Evolutionary conservation across 1,140 invertebrate genomes (phyloP).

Genomic region (Thaumetopoea pityocampa): DNA sequence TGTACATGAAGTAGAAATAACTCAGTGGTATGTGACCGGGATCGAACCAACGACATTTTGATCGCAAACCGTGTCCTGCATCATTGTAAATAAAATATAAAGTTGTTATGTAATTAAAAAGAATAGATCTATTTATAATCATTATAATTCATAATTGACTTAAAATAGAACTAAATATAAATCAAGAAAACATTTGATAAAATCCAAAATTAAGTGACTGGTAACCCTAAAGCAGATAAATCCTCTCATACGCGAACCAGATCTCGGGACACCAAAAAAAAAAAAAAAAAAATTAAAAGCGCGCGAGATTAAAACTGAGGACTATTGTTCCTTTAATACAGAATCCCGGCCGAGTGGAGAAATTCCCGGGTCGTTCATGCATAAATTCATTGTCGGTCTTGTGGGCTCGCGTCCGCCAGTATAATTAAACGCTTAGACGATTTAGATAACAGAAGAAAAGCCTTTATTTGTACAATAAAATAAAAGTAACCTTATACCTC

Average conservation of each 20-base stretch:
- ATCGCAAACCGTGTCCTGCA: too few relatives aligned
- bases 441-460: slow-evolving; percentile 46
- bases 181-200: slow-evolving; percentile 8
- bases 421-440: slow-evolving; percentile 55
- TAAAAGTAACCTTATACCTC: slow-evolving; percentile 20
- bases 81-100: too few relatives aligned
- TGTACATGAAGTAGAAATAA: too few relatives aligned
- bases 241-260: slow-evolving; percentile 44
- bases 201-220: neutral
- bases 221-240: slow-evolving; percentile 18
- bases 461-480: slow-evolving; percentile 20
- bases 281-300: slow-evolving; percentile 35
- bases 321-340: slow-evolving; percentile 64
- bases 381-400: slow-evolving; percentile 65
- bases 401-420: slow-evolving; percentile 31
- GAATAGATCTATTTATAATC: too few relatives aligned
- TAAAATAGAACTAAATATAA: too few relatives aligned
- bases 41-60: too few relatives aligned
- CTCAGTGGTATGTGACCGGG: too few relatives aligned
- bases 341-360: slow-evolving; percentile 36
- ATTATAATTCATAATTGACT: too few relatives aligned
- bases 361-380: slow-evolving; percentile 55
- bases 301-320: slow-evolving; percentile 60
- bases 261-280: slow-evolving; percentile 41
- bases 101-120: too few relatives aligned